These are phyloP conservation scores for Pachypanchax playfairii DNA, from an alignment of 2,113 vertebrate species.

Conservation along the genomic window DNA sequence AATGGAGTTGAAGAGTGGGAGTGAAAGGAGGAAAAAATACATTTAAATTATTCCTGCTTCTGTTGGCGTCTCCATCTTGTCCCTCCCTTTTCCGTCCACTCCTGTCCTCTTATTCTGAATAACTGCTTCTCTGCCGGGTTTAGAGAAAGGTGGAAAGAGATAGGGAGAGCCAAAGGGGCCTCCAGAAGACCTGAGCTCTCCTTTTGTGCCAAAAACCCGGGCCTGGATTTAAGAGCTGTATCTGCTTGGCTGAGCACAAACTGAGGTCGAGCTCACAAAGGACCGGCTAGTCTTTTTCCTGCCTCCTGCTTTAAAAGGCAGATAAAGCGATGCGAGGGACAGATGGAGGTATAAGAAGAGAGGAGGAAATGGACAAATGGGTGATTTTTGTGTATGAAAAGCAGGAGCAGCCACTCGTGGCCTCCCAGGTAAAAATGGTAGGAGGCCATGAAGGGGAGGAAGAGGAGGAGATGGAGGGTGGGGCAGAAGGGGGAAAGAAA, in stretches of 20 bases:
- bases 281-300: slow-evolving; percentile 65
- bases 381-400: slow-evolving; percentile 59
- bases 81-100: slow-evolving; percentile 16
- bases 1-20: slow-evolving; percentile 41
- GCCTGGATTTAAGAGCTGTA: slow-evolving; percentile 69
- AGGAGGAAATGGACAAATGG: slow-evolving; percentile 19
- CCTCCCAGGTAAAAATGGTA: slow-evolving; percentile 70
- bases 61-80: slow-evolving; percentile 44
- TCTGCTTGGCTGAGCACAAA: slow-evolving; percentile 74
- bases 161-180: slow-evolving; percentile 54
- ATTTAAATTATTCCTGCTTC: slow-evolving; percentile 49
- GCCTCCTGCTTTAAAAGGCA: slow-evolving; percentile 64
- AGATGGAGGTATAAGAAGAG: slow-evolving; percentile 69
- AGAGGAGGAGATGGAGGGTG: background rate
- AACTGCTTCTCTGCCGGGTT: slow-evolving; percentile 47
- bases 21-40: slow-evolving; percentile 31
- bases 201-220: slow-evolving; percentile 66
- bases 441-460: slow-evolving; percentile 26
- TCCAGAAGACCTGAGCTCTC: slow-evolving; percentile 62
- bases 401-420: slow-evolving; percentile 52
- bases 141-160: slow-evolving; percentile 60
- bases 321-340: slow-evolving; percentile 63
- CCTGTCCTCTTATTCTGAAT: slow-evolving; percentile 46
- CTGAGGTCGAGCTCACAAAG: slow-evolving; percentile 65
- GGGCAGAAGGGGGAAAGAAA: slow-evolving; percentile 11